Conservation (phyloP, 2,113 vertebrate genomes). For the Regulus satrapa region DNA sequence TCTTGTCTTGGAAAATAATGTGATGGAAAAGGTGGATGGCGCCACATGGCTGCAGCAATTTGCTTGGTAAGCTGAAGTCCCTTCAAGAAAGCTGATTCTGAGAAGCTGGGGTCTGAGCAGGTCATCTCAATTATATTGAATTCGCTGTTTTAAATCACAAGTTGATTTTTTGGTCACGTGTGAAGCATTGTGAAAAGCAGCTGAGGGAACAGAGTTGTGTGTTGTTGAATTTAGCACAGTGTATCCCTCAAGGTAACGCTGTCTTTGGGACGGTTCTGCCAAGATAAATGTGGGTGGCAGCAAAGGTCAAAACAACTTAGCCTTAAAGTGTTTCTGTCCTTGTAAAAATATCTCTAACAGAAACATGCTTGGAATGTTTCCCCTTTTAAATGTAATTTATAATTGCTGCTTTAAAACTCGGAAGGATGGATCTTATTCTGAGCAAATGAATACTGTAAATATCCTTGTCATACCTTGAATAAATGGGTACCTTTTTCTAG, state of each 20-base stretch:
- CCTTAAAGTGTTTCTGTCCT: constrained; percentile 70
- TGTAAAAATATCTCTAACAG: constrained; percentile 68
- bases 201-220: constrained; percentile 25
- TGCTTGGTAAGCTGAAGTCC: not conserved
- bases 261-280: constrained; percentile 18
- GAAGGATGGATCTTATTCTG: constrained; percentile 57
- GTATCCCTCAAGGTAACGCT: constrained; percentile 18
- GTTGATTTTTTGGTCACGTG: not conserved
- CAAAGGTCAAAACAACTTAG: constrained; percentile 55
- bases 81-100: not conserved
- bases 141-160: not conserved
- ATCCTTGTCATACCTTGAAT: constrained; percentile 80
- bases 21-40: not conserved
- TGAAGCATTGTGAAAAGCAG: constrained; percentile 2
- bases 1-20: not conserved
- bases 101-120: not conserved
- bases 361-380: constrained; percentile 60
- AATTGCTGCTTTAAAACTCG: constrained; percentile 63
- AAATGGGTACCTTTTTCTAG: constrained; percentile 78
- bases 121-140: not conserved
- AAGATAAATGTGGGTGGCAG: constrained; percentile 36
- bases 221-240: not conserved
- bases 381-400: constrained; percentile 68
- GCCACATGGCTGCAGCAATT: not conserved
- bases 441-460: constrained; percentile 75